Base-by-base conservation (phyloP, 1,140 invertebrate genomes). In the Sarcophaga bullata region DNA sequence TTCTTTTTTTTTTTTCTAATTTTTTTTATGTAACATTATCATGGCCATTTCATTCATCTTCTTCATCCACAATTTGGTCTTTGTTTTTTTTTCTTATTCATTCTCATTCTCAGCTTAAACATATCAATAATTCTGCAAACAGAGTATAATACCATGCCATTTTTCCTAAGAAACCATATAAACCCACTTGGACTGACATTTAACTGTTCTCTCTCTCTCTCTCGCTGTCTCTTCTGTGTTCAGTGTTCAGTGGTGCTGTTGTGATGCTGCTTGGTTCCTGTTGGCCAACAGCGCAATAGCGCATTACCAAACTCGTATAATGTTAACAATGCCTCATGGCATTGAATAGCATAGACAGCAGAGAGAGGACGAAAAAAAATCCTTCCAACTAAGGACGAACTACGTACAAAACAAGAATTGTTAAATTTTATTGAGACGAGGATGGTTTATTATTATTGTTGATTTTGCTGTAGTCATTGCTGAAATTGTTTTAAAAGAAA, bases 101-200 rank as follows among this genome's bases (percentile, higher is more conserved):
- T 37, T 37, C 25, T 11, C 25, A 37, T 37, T 37, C 25, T 37
- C 52, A 11, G 52, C 52, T 68, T 19, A 68, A 68, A 68, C n/a
- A 68, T 68, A 68, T 68, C 58, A 68, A 68, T 68, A 68, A 68
- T 68, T n/a, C 17, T 68, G 19, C 58, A 13, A 68, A 68, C 58
- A 37, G 25, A 37, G 25, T 68, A 19, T 19, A 52, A 52, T 19
- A 19, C 19, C 4, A 1, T 37, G 25, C 25, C 25, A 37, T 19
- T 68, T 68, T 68, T 68, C 6, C 17, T 8, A 68, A 68, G 58
- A 68, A 68, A 68, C 6, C 6, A n/a, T n/a, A n/a, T n/a, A n/a
- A n/a, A n/a, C n/a, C n/a, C n/a, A n/a, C n/a, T 37, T 4, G 25
- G 25, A 37, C 25, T 37, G 25, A 37, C 25, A 37, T 37, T 2